Conservation (phyloP, 1,140 invertebrate genomes). For the Pseudobourletiella spinata region DNA sequence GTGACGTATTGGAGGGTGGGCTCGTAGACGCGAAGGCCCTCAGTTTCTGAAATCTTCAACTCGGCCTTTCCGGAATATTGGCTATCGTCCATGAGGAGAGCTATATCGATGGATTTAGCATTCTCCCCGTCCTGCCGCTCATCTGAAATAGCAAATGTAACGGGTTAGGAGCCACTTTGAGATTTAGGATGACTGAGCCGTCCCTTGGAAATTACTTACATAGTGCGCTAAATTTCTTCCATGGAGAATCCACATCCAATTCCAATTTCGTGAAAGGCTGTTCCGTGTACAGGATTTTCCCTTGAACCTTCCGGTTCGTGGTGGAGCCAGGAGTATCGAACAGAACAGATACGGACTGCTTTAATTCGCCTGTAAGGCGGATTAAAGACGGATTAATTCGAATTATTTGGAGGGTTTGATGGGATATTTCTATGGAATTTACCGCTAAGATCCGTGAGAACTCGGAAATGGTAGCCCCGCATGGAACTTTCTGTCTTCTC, state of each 20-base stretch:
- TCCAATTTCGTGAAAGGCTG: conserved; percentile 46
- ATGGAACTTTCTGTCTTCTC: conserved; percentile 54
- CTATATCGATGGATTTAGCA: background rate
- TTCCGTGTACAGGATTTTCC: conserved; percentile 43
- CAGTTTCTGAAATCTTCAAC: conserved; percentile 48
- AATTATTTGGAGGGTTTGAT: background rate
- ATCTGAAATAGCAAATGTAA: background rate
- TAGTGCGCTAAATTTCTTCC: conserved; percentile 48
- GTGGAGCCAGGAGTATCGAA: conserved; percentile 61
- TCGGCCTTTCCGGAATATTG: conserved; percentile 47
- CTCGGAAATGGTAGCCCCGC: conserved; percentile 52
- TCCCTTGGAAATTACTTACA: too few relatives aligned
- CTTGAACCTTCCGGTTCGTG: conserved; percentile 49
- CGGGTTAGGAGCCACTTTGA: too few relatives aligned
- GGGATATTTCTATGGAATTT: background rate
- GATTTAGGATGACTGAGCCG: too few relatives aligned
- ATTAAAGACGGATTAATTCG: conserved; percentile 41
- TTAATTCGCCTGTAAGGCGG: conserved; percentile 34
- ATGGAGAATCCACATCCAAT: conserved; percentile 49
- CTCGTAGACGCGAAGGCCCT: conserved; percentile 44
- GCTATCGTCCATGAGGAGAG: conserved; percentile 46
- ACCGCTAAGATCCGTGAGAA: conserved; percentile 32
- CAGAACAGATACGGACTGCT: conserved; percentile 43
- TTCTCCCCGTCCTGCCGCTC: background rate
- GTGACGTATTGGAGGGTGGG: conserved; percentile 59